A percentile compares a stretch with the other conserved stretches of the same genome.
phyloP scores from a whole-genome alignment of 2,113 vertebrate genomes.

The Tor tambroides region DNA sequence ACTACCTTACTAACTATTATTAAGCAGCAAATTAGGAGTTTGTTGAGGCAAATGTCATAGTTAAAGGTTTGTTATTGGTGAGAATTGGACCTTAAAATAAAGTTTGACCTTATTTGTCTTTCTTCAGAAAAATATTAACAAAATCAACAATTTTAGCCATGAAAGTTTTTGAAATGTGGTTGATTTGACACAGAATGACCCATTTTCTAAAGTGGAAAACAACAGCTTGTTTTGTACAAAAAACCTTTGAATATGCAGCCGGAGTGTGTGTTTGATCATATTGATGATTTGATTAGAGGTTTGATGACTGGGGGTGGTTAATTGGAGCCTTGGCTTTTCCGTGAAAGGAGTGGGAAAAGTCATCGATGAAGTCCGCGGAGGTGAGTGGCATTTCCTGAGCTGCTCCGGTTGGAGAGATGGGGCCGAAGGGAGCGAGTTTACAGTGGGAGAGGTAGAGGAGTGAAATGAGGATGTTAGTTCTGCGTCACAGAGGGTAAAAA shows the following conservation, averaged over 20 bases:
- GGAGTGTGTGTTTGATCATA: conserved; percentile 4
- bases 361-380: background rate
- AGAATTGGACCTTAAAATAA: too few species aligned
- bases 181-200: background rate
- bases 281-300: conserved; percentile 5
- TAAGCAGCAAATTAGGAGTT: background rate
- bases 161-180: background rate
- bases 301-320: background rate
- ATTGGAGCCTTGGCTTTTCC: conserved; percentile 18
- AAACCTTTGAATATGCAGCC: background rate
- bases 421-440: background rate
- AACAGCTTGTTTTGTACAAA: background rate
- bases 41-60: background rate
- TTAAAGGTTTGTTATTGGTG: background rate
- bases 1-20: background rate
- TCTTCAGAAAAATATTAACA: background rate
- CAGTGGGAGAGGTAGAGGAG: background rate
- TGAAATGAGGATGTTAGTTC: conserved; percentile 27
- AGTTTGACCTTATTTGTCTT: too few species aligned
- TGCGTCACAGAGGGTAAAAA: conserved; percentile 29
- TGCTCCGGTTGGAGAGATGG: background rate
- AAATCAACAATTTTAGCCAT: background rate
- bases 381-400: conserved; percentile 23
- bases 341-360: conserved; percentile 21
- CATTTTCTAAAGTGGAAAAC: background rate